Percentiles rank a stretch among this genome's conserved stretches.
Conservation (phyloP, 2,113 vertebrate species). For the Corythaeola cristata region DNA sequence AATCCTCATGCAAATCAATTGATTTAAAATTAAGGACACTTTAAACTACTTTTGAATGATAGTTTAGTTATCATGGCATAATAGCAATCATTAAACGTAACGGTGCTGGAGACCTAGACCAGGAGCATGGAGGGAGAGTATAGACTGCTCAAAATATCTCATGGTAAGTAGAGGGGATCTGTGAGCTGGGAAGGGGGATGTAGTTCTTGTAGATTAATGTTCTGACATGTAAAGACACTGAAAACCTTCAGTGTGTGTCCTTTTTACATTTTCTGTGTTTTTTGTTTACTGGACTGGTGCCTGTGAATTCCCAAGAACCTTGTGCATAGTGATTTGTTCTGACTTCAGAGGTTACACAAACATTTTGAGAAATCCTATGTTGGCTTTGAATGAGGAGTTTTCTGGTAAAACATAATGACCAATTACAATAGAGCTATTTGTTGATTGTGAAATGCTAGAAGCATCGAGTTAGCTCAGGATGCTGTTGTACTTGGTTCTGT, state of each 20-base stretch:
- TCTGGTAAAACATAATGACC: not conserved
- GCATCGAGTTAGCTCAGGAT: not conserved
- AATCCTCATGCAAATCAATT: not conserved
- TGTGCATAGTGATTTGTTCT: not conserved
- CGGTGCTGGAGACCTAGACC: not conserved
- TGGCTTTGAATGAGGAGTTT: not conserved
- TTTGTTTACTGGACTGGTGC: not conserved
- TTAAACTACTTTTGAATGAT: not conserved
- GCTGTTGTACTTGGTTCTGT: not conserved
- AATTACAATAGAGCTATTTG: not conserved
- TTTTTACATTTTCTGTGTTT: not conserved
- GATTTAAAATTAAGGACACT: not conserved
- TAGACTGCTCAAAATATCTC: not conserved
- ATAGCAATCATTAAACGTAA: not conserved
- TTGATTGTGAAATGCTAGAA: not conserved
- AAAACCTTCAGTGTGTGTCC: not conserved
- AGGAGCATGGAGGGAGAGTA: not conserved
- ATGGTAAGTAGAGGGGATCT: not conserved
- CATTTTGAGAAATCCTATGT: not conserved
- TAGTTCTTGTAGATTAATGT: fast-evolving
- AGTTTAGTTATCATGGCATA: not conserved
- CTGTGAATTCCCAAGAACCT: not conserved
- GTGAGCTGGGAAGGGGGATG: not conserved
- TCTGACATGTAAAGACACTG: not conserved
- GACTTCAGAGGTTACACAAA: not conserved